phyloP scores from a whole-genome alignment of 1,140 invertebrate genomes.

The Bradynema listronoti region DNA sequence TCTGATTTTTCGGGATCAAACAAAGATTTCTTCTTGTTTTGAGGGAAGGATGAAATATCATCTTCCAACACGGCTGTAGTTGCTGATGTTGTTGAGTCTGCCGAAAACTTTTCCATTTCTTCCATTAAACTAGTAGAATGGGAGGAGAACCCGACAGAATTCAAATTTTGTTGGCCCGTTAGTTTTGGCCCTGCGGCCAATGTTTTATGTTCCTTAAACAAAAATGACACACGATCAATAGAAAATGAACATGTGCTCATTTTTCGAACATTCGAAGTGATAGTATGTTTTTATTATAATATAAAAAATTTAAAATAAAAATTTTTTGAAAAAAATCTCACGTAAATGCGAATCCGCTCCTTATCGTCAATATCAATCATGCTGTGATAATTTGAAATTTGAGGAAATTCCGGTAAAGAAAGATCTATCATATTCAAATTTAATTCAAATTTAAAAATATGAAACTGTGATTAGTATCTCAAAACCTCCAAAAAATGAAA shows the following conservation, averaged over 20 bases:
- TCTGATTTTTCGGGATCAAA: too few species aligned
- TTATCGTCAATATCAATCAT: too few species aligned
- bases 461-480: too few species aligned
- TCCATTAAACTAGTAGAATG: constrained; percentile 1
- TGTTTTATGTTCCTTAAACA: constrained; percentile 13
- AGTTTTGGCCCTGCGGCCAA: constrained; percentile 2
- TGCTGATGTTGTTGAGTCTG: too few species aligned
- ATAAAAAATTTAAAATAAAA: neutral
- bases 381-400: too few species aligned
- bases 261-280: neutral
- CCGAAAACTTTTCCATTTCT: neutral
- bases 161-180: neutral
- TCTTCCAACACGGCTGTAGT: too few species aligned
- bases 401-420: too few species aligned
- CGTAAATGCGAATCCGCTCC: neutral
- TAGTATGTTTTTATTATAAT: neutral
- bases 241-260: constrained; percentile 9
- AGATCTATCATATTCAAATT: too few species aligned
- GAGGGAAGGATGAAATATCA: too few species aligned
- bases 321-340: constrained; percentile 1
- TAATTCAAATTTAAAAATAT: too few species aligned
- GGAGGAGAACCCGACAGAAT: neutral
- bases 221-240: constrained; percentile 8
- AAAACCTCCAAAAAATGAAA: too few species aligned
- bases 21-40: too few species aligned